These are phyloP conservation scores for Ornithorhynchus anatinus DNA, from an alignment of 2,113 vertebrate species.

Conservation along the genomic window DNA sequence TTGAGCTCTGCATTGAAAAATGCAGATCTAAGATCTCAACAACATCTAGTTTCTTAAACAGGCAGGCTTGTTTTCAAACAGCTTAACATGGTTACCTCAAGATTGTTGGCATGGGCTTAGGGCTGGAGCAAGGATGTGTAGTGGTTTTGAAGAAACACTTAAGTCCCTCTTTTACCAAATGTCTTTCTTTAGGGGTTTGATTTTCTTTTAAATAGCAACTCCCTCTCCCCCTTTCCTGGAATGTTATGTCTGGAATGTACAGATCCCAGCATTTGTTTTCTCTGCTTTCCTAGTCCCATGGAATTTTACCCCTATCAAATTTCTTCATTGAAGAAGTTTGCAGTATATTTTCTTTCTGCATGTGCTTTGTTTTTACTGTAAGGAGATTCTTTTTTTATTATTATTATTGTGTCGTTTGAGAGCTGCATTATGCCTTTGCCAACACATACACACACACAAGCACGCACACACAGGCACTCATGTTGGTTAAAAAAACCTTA, in stretches of 20 bases:
- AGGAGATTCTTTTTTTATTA: neutral
- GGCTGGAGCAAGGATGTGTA: neutral
- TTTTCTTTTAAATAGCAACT: no score
- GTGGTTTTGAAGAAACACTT: neutral
- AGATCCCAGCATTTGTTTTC: conserved; percentile 5
- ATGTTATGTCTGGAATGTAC: conserved; percentile 57
- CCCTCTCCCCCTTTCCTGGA: neutral
- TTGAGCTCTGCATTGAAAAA: no score
- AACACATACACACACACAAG: no score
- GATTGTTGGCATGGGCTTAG: neutral
- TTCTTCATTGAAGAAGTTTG: neutral
- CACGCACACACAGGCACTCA: no score
- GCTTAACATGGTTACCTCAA: neutral
- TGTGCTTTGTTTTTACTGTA: neutral
- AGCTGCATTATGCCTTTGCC: no score
- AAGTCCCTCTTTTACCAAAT: neutral
- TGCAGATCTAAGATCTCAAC: no score
- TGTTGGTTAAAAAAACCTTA: no score
- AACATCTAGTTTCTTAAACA: no score
- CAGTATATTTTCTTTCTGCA: conserved; percentile 17
- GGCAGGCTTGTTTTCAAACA: neutral
- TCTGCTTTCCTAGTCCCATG: neutral
- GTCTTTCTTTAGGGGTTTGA: neutral
- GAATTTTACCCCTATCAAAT: neutral
- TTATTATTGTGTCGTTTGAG: no score